Percentiles rank a stretch among this genome's conserved stretches.
Evolutionary conservation across 2,797 vertebrate species (phyloP).

Genomic region (Periophthalmus magnuspinnatus): DNA sequence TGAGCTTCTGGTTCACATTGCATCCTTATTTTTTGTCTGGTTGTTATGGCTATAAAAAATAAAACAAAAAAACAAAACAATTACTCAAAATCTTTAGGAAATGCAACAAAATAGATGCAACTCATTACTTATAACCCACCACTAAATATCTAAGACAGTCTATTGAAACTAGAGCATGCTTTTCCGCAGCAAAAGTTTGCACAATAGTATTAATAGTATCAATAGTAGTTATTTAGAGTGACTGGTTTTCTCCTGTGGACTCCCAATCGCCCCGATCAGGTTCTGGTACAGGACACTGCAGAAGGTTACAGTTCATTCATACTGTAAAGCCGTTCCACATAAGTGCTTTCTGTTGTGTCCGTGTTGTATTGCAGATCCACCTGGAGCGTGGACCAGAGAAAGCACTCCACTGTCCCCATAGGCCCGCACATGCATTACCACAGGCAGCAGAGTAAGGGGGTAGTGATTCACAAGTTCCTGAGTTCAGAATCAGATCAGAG

Average conservation of each 20-base stretch:
- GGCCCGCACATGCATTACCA: neutral
- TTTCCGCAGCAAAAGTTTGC: neutral
- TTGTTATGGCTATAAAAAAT: no score
- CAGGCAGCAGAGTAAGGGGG: neutral
- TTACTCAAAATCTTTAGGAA: no score
- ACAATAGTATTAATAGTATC: neutral
- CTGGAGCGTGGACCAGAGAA: neutral
- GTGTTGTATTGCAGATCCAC: neutral
- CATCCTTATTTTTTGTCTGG: no score
- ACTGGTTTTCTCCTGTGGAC: constrained; percentile 6
- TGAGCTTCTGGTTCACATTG: no score
- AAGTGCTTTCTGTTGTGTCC: neutral
- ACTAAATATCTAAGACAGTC: neutral
- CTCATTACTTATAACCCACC: no score
- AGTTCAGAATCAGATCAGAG: neutral
- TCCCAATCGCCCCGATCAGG: neutral
- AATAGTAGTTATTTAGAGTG: neutral
- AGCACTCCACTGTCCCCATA: neutral
- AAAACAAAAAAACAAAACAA: no score
- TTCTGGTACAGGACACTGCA: neutral
- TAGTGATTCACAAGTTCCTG: neutral
- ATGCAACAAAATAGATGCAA: no score
- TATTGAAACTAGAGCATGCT: neutral
- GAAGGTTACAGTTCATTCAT: neutral
- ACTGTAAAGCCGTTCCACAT: neutral